Evolutionary conservation across 2,888 invertebrate species (phyloP).

Genomic region (Teinopalpus imperialis): DNA sequence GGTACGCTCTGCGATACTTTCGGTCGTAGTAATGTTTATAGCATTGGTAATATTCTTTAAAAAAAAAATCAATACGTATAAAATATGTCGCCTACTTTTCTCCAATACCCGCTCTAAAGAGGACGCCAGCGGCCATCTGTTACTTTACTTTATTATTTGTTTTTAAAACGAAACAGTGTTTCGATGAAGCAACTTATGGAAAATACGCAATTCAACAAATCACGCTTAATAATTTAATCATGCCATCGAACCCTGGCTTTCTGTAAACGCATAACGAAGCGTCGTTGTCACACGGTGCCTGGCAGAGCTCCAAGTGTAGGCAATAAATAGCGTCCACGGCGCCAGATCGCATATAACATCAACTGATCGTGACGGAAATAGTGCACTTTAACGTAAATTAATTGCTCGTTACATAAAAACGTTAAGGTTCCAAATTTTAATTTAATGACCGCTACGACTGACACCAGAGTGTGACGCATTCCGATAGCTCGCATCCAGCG

Average conservation of each 20-base stretch:
- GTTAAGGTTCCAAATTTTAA: conserved; percentile 23
- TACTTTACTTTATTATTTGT: too few relatives aligned
- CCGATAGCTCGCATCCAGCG: too few relatives aligned
- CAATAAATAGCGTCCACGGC: conserved; percentile 70
- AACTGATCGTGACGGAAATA: conserved; percentile 58
- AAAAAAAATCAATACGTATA: too few relatives aligned
- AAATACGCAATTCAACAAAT: not conserved
- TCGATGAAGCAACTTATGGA: not conserved
- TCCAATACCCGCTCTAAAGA: too few relatives aligned
- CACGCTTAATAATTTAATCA: conserved; percentile 26
- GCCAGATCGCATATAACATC: conserved; percentile 60
- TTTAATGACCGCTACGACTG: conserved; percentile 19
- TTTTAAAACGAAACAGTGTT: conserved; percentile 3
- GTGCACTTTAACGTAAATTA: conserved; percentile 40
- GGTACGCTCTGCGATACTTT: too few relatives aligned
- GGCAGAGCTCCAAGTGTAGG: conserved; percentile 66
- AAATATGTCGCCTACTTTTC: too few relatives aligned
- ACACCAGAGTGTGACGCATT: conserved; percentile 29
- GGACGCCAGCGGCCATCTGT: too few relatives aligned
- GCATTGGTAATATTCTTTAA: too few relatives aligned
- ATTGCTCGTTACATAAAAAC: conserved; percentile 27
- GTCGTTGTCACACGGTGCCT: conserved; percentile 53
- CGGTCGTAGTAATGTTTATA: too few relatives aligned
- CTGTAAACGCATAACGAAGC: conserved; percentile 62
- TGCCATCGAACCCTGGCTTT: conserved; percentile 76